Conservation (phyloP, 1,140 invertebrate species). For the Dendroctonus ponderosae region DNA sequence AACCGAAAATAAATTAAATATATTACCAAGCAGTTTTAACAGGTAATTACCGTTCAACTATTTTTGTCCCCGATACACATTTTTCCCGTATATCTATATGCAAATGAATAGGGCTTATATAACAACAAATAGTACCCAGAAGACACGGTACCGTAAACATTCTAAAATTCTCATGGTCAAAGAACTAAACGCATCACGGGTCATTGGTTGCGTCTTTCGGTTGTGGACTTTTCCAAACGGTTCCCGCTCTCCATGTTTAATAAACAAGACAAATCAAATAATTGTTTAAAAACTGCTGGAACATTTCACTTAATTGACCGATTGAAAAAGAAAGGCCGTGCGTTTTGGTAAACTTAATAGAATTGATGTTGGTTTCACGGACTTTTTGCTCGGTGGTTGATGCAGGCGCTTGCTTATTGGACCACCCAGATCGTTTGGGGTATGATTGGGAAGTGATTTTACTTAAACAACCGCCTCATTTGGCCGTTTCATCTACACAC, state of each 20-base stretch:
- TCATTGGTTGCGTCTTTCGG: constrained; percentile 17
- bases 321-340: constrained; percentile 7
- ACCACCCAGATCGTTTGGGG: constrained; percentile 2
- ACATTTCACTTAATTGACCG: constrained; percentile 15
- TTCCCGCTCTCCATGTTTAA: constrained; percentile 2
- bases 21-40: constrained; percentile 28
- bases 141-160: neutral
- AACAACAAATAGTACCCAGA: constrained; percentile 16
- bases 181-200: constrained; percentile 21
- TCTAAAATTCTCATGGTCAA: constrained; percentile 21
- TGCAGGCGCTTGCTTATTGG: constrained; percentile 7
- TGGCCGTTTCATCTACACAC: too few relatives aligned
- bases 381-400: constrained; percentile 8
- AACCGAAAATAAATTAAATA: constrained; percentile 26
- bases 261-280: constrained; percentile 31
- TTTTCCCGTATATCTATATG: constrained; percentile 8
- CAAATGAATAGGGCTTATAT: constrained; percentile 14
- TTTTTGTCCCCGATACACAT: constrained; percentile 13
- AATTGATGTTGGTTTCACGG: constrained; percentile 20
- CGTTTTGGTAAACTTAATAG: constrained; percentile 6
- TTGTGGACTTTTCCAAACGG: constrained; percentile 20
- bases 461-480: too few relatives aligned
- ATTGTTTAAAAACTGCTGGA: constrained; percentile 20
- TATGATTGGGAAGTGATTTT: too few relatives aligned
- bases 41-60: constrained; percentile 9